Evolutionary conservation across 2,113 vertebrate species (phyloP).

Genomic region (Tetrao urogallus): DNA sequence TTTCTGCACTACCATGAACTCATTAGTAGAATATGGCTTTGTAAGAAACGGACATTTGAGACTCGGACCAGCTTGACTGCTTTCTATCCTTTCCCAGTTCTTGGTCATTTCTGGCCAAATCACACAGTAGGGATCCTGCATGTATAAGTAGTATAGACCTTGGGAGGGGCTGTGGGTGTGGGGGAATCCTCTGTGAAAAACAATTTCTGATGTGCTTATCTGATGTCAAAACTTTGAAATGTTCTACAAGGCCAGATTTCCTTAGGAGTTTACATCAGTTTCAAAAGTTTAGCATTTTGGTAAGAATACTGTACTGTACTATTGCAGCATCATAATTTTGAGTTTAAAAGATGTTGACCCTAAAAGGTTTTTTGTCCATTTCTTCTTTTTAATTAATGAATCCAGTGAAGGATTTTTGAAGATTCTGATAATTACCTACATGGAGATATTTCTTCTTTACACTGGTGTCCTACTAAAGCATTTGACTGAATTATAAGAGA

Average conservation of each 20-base stretch:
- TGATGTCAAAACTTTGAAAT: neutral
- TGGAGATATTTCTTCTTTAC: neutral
- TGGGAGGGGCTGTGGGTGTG: rapidly evolving
- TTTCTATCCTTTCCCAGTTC: neutral
- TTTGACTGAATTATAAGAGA: neutral
- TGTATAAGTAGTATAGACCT: neutral
- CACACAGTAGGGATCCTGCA: neutral
- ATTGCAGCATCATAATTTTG: neutral
- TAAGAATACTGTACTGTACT: neutral
- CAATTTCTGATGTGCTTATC: neutral
- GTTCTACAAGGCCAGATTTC: neutral
- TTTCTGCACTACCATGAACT: neutral
- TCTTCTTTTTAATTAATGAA: neutral
- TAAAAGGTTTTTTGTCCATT: neutral
- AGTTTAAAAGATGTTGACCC: neutral
- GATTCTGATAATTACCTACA: neutral
- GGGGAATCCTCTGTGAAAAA: neutral
- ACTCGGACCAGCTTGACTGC: neutral
- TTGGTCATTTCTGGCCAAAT: neutral
- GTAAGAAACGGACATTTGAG: neutral
- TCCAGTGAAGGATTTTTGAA: neutral
- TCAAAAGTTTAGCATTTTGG: neutral
- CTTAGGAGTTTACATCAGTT: neutral
- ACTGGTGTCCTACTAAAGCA: neutral
- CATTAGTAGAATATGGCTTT: neutral